A percentile compares a stretch with the other conserved stretches of the same genome.
phyloP scores from a whole-genome alignment of 2,113 vertebrate genomes.

The Hemibagrus wyckioides region DNA sequence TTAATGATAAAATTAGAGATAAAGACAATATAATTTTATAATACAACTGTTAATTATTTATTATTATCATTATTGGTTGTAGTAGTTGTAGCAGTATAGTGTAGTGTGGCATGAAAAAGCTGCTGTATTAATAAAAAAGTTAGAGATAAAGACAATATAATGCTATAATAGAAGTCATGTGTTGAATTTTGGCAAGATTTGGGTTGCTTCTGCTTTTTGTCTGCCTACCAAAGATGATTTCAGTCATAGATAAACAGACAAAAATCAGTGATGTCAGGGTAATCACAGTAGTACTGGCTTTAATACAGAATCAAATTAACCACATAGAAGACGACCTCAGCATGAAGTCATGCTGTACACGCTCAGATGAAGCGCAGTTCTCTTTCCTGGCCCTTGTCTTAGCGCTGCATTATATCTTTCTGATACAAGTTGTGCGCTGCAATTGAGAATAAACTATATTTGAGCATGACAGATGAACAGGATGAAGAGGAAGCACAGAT shows the following conservation, averaged over 20 bases:
- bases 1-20: too few species aligned
- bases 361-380: slow-evolving; percentile 55
- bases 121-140: background rate
- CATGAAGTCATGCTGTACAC: slow-evolving; percentile 45
- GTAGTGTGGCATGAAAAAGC: background rate
- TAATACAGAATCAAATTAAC: slow-evolving; percentile 33
- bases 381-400: slow-evolving; percentile 54
- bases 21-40: too few species aligned
- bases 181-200: slow-evolving; percentile 4
- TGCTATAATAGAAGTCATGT: slow-evolving; percentile 11
- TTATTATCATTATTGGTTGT: too few species aligned
- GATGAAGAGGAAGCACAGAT: background rate
- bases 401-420: slow-evolving; percentile 39
- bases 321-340: slow-evolving; percentile 1
- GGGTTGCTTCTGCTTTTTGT: slow-evolving; percentile 19
- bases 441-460: background rate
- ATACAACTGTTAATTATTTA: too few species aligned
- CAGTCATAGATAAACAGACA: slow-evolving; percentile 18
- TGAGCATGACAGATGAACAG: background rate
- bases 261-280: slow-evolving; percentile 28
- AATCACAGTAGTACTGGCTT: slow-evolving; percentile 35
- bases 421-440: slow-evolving; percentile 34
- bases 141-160: background rate
- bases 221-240: slow-evolving; percentile 16
- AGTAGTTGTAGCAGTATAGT: background rate